Percentiles rank a stretch among this genome's conserved stretches.
phyloP scores from a whole-genome alignment of 2,888 invertebrate genomes.

The Nomada flava region DNA sequence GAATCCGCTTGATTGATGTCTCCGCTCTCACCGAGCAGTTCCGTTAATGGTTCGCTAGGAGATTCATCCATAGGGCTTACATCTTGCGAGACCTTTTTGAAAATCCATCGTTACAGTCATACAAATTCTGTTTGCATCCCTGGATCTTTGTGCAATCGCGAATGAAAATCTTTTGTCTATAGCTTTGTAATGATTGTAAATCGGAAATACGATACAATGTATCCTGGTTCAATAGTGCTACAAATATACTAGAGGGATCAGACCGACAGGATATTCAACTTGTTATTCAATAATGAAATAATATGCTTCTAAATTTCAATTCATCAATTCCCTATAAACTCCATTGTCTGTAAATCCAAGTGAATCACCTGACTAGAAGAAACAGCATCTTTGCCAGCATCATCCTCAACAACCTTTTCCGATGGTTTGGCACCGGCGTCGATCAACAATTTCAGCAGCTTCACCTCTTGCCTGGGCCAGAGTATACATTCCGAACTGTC shows the following conservation, averaged over 20 bases:
- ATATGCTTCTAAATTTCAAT: too few species aligned
- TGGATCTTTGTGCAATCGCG: neutral
- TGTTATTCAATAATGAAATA: neutral
- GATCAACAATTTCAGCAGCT: constrained; percentile 89
- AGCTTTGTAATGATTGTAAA: neutral
- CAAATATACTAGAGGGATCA: too few species aligned
- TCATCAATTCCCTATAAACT: too few species aligned
- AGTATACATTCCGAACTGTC: constrained; percentile 82
- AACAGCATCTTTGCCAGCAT: constrained; percentile 78
- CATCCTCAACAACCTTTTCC: constrained; percentile 83
- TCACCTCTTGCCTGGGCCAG: constrained; percentile 86
- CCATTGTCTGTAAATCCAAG: neutral
- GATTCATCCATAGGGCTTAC: constrained; percentile 82
- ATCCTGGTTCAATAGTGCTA: too few species aligned
- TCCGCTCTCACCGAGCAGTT: constrained; percentile 84
- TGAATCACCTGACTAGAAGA: constrained; percentile 83
- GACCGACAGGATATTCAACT: too few species aligned
- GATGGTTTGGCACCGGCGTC: constrained; percentile 89
- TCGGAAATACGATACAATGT: too few species aligned
- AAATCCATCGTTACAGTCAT: constrained; percentile 5
- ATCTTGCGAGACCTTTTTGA: constrained; percentile 80
- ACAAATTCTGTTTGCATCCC: neutral
- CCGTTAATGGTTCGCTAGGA: constrained; percentile 83
- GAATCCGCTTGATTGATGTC: constrained; percentile 86
- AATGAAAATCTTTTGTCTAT: neutral